Conservation (phyloP, 2,888 invertebrate genomes). For the Rhamnusium bicolor region DNA sequence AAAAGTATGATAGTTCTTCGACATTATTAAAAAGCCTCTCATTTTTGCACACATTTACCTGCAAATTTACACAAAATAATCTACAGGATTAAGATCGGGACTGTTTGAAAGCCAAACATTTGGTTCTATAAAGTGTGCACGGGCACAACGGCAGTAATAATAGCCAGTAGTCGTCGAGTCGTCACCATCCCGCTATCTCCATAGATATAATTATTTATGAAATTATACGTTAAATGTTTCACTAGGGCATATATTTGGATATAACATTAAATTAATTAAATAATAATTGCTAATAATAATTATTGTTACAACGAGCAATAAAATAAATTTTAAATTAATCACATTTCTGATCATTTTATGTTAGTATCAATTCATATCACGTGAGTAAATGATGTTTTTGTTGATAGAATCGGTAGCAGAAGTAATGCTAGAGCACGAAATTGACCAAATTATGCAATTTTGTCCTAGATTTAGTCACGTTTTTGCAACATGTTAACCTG, state of each 20-base stretch:
- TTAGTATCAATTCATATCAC: constrained; percentile 5
- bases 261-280: background rate
- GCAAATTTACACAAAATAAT: too few species aligned
- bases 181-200: background rate
- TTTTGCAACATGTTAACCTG: constrained; percentile 17
- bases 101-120: too few species aligned
- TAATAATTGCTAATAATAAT: background rate
- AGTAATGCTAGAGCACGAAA: constrained; percentile 12
- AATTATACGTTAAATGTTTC: too few species aligned
- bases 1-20: too few species aligned
- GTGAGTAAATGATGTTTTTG: background rate
- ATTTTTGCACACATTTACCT: too few species aligned
- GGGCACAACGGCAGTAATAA: too few species aligned
- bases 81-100: too few species aligned
- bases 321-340: background rate
- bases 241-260: too few species aligned
- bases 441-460: constrained; percentile 23
- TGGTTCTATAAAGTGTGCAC: too few species aligned
- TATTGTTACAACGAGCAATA: background rate
- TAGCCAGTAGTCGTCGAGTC: too few species aligned
- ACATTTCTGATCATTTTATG: background rate
- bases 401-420: constrained; percentile 1
- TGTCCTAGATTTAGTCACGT: constrained; percentile 12
- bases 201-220: background rate
- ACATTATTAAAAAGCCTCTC: too few species aligned